phyloP scores from a whole-genome alignment of 2,888 invertebrate species.

The Mesoligia furuncula region DNA sequence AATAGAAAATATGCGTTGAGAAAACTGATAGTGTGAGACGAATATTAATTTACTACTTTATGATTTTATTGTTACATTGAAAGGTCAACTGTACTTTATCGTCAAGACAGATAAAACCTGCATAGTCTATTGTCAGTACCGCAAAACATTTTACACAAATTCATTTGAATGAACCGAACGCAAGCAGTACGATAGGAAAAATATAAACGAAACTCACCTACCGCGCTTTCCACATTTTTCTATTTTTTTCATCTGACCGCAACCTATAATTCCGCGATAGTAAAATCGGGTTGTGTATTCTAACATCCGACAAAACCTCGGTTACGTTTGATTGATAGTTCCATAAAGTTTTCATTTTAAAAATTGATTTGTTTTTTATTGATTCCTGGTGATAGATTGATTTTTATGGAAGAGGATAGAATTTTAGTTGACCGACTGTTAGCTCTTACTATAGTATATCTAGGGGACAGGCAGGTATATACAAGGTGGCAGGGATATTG shows the following conservation, averaged over 20 bases:
- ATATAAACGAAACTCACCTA: conserved; percentile 16
- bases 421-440: not conserved
- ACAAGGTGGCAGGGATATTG: too few relatives aligned
- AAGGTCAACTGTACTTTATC: not conserved
- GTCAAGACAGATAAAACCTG: not conserved
- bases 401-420: conserved; percentile 21
- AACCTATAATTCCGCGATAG: conserved; percentile 57
- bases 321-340: conserved; percentile 63
- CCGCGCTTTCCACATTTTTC: conserved; percentile 31
- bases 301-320: conserved; percentile 54
- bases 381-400: conserved; percentile 36
- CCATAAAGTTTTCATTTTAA: conserved; percentile 53
- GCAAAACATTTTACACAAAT: conserved; percentile 11
- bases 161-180: conserved; percentile 24
- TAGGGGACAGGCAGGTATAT: not conserved
- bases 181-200: conserved; percentile 32
- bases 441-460: not conserved
- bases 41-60: not conserved
- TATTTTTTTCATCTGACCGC: conserved; percentile 53
- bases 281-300: conserved; percentile 61
- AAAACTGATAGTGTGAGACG: not conserved
- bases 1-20: not conserved
- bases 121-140: not conserved
- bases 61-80: not conserved
- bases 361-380: conserved; percentile 50